Evolutionary conservation across 2,888 invertebrate genomes (phyloP), one percentile per base, ranked within the genome.

Genomic region (Diaphora mendica): DNA sequence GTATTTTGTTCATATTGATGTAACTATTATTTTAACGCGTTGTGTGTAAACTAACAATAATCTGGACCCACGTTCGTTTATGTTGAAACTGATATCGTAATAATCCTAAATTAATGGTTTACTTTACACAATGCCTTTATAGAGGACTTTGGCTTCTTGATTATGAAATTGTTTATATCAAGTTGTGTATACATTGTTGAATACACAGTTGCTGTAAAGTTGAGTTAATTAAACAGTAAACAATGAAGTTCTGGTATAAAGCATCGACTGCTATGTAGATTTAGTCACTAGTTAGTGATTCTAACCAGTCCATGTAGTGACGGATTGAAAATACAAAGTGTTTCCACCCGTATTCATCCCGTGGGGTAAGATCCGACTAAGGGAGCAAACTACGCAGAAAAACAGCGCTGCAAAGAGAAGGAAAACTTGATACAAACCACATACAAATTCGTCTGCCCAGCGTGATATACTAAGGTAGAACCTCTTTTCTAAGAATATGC

Each of bases 1-100:
- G 84, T 88, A 89, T 89, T 90, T 90, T 87, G 87, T 86, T 81
- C 85, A 78, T 79, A 82, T 82, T 82, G 78, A 74, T 81, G 80
- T 85, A 72, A 81, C 87, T 79, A 87, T 88, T 90, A 89, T 89
- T 85, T 86, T 71, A 78, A 74, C 79, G 76, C 76, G 69, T 75
- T 77, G 79, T 78, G 82, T 75, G 80, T 79, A 71, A 86, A 84
- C 85, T 85, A 84, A 76, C 79, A 78, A 78, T 78, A 75, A 71
- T 74, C 64, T 67, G 30, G 62, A 8, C 62, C 62, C 62, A 30
- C 62, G 62, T 30, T 30, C 62, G 30, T 2, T 62, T 62, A 62
- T 62, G 62, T 26, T 30, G 30, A 62, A 62, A 30, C 59, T 69
- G 68, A 71, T 69, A 65, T 71, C 66, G 59, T 48, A 74, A 59